A percentile compares a stretch with the other conserved stretches of the same genome.
Conservation (phyloP, 2,888 invertebrate genomes). For the Ecliptopera silaceata region DNA sequence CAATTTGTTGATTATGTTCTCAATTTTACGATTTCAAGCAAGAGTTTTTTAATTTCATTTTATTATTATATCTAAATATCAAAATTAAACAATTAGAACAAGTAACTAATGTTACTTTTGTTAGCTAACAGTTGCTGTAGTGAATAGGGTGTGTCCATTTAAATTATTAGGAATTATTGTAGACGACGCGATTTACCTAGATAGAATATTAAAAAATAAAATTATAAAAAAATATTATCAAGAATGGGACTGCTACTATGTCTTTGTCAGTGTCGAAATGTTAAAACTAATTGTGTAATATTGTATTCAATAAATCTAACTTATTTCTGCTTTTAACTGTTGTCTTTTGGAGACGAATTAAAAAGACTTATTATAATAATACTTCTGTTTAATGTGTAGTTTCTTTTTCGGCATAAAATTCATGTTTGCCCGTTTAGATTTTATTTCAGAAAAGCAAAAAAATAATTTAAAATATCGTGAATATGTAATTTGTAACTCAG, state of each 20-base stretch:
- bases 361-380: slow-evolving; percentile 2
- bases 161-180: slow-evolving; percentile 46
- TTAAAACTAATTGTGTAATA: slow-evolving; percentile 11
- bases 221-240: slow-evolving; percentile 31
- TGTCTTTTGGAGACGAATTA: slow-evolving; percentile 1
- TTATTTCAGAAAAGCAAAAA: slow-evolving; percentile 55
- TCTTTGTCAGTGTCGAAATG: slow-evolving; percentile 23
- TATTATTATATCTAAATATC: not conserved
- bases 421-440: slow-evolving; percentile 41
- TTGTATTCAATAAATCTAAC: slow-evolving; percentile 9
- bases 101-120: no score
- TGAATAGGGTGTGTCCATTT: slow-evolving; percentile 58
- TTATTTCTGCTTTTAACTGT: slow-evolving; percentile 6
- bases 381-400: slow-evolving; percentile 53
- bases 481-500: slow-evolving; percentile 62
- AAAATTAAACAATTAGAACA: not conserved
- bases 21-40: no score
- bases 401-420: slow-evolving; percentile 56
- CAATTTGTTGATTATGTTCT: no score
- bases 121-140: slow-evolving; percentile 50
- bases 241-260: slow-evolving; percentile 16
- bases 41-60: not conserved
- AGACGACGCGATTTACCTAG: slow-evolving; percentile 44
- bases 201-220: slow-evolving; percentile 44
- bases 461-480: slow-evolving; percentile 61